phyloP scores from a whole-genome alignment of 2,113 vertebrate genomes.

The Aegypius monachus region DNA sequence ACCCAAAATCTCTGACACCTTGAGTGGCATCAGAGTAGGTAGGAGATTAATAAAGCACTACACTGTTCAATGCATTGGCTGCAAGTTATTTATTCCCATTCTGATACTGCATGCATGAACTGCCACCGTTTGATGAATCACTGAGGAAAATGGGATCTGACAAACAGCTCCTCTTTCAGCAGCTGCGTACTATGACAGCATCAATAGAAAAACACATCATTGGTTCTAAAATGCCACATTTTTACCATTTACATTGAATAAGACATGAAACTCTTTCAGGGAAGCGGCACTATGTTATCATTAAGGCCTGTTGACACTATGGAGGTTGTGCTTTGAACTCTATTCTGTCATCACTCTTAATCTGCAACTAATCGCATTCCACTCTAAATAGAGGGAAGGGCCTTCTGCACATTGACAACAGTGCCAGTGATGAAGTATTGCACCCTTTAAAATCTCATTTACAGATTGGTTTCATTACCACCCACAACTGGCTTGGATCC shows the following conservation, averaged over 20 bases:
- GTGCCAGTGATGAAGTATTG: slow-evolving; percentile 74
- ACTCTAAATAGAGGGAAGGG: slow-evolving; percentile 71
- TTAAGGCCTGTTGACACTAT: slow-evolving; percentile 72
- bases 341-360: slow-evolving; percentile 79
- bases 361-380: slow-evolving; percentile 75
- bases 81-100: slow-evolving; percentile 67
- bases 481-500: slow-evolving; percentile 65
- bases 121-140: slow-evolving; percentile 65
- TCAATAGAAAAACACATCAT: slow-evolving; percentile 74
- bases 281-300: slow-evolving; percentile 73
- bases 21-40: neutral
- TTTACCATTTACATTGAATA: slow-evolving; percentile 73
- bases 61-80: neutral
- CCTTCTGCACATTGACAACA: slow-evolving; percentile 68
- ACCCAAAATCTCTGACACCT: neutral
- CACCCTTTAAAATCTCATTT: slow-evolving; percentile 88
- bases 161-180: slow-evolving; percentile 63
- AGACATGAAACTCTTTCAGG: slow-evolving; percentile 74
- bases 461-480: slow-evolving; percentile 82
- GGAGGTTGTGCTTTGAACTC: slow-evolving; percentile 64
- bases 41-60: slow-evolving; percentile 43
- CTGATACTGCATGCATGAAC: slow-evolving; percentile 59
- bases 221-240: slow-evolving; percentile 73
- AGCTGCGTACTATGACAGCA: slow-evolving; percentile 66
- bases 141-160: slow-evolving; percentile 69